Evolutionary conservation across 2,113 vertebrate species (phyloP).

Genomic region (Bos taurus): ARS-UCD2.0 NC_037338.1:36956501-36957000

Average conservation of each 20-base stretch:
- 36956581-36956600: background rate
- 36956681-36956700: background rate
- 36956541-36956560: background rate
- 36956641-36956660: background rate
- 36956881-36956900: background rate
- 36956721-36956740: background rate
- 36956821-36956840: background rate
- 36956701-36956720: background rate
- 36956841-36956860: background rate
- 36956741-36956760: background rate
- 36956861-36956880: background rate
- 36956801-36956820: background rate
- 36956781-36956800: background rate
- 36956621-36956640: background rate
- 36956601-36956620: background rate
- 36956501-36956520: background rate
- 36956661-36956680: background rate
- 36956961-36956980: background rate
- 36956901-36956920: background rate
- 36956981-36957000: background rate
- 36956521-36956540: background rate
- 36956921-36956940: background rate
- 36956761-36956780: background rate
- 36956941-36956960: background rate
- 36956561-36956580: background rate